Evolutionary conservation across 2,797 vertebrate species (phyloP).

Genomic region (Eleutherodactylus coqui): DNA sequence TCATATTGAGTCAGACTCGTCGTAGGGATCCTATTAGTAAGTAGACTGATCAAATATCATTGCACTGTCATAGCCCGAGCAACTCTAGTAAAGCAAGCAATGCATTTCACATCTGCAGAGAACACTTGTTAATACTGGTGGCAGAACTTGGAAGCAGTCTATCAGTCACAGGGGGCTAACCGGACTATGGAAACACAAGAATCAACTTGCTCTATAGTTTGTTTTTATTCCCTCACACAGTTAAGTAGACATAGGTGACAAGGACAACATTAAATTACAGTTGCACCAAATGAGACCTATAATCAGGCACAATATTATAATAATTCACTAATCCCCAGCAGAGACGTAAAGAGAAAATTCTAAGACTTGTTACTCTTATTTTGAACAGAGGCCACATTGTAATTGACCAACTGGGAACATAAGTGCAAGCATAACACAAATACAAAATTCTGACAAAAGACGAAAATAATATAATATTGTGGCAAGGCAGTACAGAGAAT

Average conservation of each 20-base stretch:
- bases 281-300: neutral
- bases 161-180: neutral
- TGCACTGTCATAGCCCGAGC: conserved; percentile 19
- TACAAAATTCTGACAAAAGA: no score
- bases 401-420: no score
- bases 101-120: neutral
- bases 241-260: neutral
- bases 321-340: no score
- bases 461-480: no score
- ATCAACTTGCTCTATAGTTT: neutral
- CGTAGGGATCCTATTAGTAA: neutral
- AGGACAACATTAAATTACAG: neutral
- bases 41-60: conserved; percentile 20
- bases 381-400: no score
- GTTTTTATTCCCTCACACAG: neutral
- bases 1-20: neutral
- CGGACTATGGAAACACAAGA: no score
- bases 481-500: no score
- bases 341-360: no score
- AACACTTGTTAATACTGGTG: neutral
- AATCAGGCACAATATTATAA: neutral
- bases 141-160: no score
- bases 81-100: neutral
- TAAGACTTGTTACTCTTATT: no score
- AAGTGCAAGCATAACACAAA: no score